A percentile compares a stretch with the other conserved stretches of the same genome.
Conservation (phyloP, 2,888 invertebrate genomes). For the Chymomyza procnemis region DNA sequence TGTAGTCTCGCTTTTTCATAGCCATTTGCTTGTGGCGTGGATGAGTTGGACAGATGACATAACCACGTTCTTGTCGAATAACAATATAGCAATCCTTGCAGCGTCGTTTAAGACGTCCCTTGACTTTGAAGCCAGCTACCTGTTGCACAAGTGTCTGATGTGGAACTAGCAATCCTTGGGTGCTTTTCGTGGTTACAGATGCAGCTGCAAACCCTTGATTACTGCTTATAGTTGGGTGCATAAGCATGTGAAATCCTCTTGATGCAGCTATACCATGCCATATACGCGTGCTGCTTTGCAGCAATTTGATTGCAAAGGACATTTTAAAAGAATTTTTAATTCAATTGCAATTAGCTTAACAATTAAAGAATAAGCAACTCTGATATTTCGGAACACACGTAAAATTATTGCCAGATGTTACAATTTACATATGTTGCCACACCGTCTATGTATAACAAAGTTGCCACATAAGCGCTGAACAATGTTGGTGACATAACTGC, state of each 20-base stretch:
- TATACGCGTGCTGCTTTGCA: conserved; percentile 36
- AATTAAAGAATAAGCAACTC: neutral
- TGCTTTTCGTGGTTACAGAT: conserved; percentile 6
- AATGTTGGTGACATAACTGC: too few relatives aligned
- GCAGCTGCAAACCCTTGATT: neutral
- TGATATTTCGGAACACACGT: neutral
- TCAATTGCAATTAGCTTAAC: conserved; percentile 10
- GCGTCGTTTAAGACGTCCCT: conserved; percentile 83
- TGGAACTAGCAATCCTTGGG: conserved; percentile 62
- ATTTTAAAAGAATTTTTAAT: conserved; percentile 54
- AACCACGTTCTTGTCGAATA: conserved; percentile 83
- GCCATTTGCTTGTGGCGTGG: conserved; percentile 91
- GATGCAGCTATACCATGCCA: conserved; percentile 36
- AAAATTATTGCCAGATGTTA: too few relatives aligned
- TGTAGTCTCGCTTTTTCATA: conserved; percentile 83
- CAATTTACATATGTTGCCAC: too few relatives aligned
- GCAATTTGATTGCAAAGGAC: conserved; percentile 57
- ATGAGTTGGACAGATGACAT: conserved; percentile 86
- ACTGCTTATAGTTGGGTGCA: conserved; percentile 37
- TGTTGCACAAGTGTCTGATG: conserved; percentile 71
- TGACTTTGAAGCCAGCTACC: conserved; percentile 85
- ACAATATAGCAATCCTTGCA: conserved; percentile 90
- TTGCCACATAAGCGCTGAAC: too few relatives aligned
- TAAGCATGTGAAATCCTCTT: conserved; percentile 65
- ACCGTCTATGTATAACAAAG: too few relatives aligned